Base-by-base conservation (phyloP, 2,797 vertebrate genomes). In the Nannoperca obscura region DNA sequence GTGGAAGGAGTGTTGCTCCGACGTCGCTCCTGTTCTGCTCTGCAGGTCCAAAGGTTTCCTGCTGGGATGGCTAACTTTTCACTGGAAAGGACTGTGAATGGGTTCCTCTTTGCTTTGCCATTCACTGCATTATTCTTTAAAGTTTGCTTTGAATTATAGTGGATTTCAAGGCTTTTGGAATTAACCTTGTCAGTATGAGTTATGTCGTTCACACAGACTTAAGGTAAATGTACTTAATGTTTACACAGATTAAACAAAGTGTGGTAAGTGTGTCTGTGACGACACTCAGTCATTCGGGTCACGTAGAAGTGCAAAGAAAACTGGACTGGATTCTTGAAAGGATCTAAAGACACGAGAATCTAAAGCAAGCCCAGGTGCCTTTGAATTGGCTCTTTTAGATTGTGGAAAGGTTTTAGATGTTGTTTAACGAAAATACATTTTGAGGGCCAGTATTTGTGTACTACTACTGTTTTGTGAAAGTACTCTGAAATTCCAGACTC, bases 21-120 rank as follows among this genome's bases (percentile, higher is more conserved):
- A 47, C 84, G 59, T 63, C 52, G 72, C 80, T 83, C 67, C 76
- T 73, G 71, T 82, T 87, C 80, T 76, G 85, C 83, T 89, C 85
- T 22, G 83, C 87, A 83, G 85, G 87, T 88, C 84, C 72, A 53
- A 78, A 72, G 80, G 65, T 72, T 72, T 57, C 84, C 83, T 75
- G 84, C 84, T 86, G 80, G 52, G 71, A 42, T 69, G 74, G 79
- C 74, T 90, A 71, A 84, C 79, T 83, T 83, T 63, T 34, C 78
- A 66, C 19, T 40, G 82, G 42, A 80, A 63, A 62, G 24, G 47
- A 44, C 24, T 65, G 58, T 76, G 76, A 85, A 83, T 80, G 32
- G 77, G 24, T 66, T 84, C 76, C 47, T 78, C 58, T 49, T 65
- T 70, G 71, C 53, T 71, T 88, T 82, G 44, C 76, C 64, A 52